phyloP scores from a whole-genome alignment of 92 coral and sea anemone species.

The Phymanthus crucifer region DNA sequence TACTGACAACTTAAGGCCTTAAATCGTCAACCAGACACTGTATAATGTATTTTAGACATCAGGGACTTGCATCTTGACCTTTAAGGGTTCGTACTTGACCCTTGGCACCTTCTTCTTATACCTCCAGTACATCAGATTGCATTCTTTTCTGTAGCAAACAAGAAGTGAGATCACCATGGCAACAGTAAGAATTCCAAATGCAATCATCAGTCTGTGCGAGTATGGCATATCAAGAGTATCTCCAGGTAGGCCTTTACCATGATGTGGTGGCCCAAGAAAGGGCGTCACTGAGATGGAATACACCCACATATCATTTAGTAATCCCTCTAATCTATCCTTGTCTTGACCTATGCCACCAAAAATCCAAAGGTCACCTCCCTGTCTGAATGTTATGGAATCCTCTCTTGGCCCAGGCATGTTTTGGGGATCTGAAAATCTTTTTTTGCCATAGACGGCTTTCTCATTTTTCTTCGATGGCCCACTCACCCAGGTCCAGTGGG shows the following conservation, averaged over 20 bases:
- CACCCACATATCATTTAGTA: constrained; percentile 76
- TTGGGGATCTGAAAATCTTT: constrained; percentile 35
- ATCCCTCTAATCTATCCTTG: constrained; percentile 43
- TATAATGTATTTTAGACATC: constrained; percentile 21
- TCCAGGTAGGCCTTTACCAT: constrained; percentile 60
- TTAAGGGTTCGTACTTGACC: constrained; percentile 76
- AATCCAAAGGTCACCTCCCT: constrained; percentile 51
- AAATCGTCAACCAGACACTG: neutral
- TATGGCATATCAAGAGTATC: constrained; percentile 83
- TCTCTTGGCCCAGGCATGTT: constrained; percentile 85
- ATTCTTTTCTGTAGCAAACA: constrained; percentile 86
- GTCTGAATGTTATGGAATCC: constrained; percentile 43
- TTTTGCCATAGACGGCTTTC: constrained; percentile 44
- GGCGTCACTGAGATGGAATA: constrained; percentile 6
- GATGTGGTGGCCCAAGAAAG: constrained; percentile 24
- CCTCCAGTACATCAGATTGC: constrained; percentile 56
- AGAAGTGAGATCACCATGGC: constrained; percentile 63
- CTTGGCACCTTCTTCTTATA: constrained; percentile 55
- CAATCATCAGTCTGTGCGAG: constrained; percentile 74
- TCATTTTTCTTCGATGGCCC: constrained; percentile 63
- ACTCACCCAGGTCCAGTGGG: constrained; percentile 66
- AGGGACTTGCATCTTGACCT: constrained; percentile 75
- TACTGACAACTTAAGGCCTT: neutral
- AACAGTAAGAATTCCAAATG: constrained; percentile 55
- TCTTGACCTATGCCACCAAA: constrained; percentile 85